Base-by-base conservation (phyloP, 1,140 invertebrate genomes). In the Wasmannia auropunctata region DNA sequence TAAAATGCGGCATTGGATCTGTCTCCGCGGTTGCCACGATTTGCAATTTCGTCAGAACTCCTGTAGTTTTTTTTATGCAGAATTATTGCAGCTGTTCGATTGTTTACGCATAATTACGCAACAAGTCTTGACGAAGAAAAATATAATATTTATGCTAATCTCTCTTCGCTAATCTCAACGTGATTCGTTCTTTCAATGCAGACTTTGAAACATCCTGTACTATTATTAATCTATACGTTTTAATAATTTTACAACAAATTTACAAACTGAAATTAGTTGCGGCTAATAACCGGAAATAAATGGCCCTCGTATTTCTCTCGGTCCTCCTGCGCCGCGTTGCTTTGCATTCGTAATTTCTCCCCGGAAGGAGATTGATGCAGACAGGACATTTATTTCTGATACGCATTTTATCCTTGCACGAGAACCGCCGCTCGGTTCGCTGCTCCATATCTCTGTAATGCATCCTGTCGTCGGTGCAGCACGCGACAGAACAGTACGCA, bases 401-500 rank as follows among this genome's bases (percentile, higher is more conserved):
- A 86, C 80, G 60, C 74, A 62, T 43, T 86, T 80, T 37, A 86
- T 83, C 51, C 87, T 86, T 83, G 31, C 25, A 51, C 77, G 77
- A 85, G 75, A 89, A 46, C 84, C 37, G 60, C 75, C 81, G 69
- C 37, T 63, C 67, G 87, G 86, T 87, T 89, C 85, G 87, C 81
- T 86, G 87, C 88, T 83, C 85, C 58, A 88, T 89, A 89, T 88
- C 84, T 54, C 65, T 70, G 56, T 85, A 88, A 88, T 88, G 83
- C 54, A 88, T 83, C 85, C 88, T 58, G 88, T 74, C 79, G 65
- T 54, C 51, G 6, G 43, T 51, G 63, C 28, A 84, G 58, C 87
- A 89, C 88, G 88, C 88, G 87, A 89, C 63, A 86, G 60, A 86
- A 51, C 67, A 87, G 87, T 72, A 76, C 58, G 84, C 65, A 74